A percentile compares a stretch with the other conserved stretches of the same genome.
phyloP scores from a whole-genome alignment of 2,888 invertebrate genomes.

The Drosophila aldrichi region DNA sequence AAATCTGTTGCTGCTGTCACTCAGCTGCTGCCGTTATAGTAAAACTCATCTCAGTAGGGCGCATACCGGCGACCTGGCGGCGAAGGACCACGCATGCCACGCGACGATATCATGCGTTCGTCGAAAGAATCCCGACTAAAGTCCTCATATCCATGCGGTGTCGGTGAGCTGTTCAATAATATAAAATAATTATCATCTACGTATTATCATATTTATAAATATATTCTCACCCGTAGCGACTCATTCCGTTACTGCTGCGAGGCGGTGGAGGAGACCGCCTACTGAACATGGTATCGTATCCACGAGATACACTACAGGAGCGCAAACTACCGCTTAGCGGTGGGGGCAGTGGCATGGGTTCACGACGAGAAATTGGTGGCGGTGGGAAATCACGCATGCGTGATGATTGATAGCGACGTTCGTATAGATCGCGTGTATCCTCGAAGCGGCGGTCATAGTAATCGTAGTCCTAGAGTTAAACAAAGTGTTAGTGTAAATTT shows the following conservation, averaged over 20 bases:
- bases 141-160: constrained; percentile 91
- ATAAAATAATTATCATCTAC: background rate
- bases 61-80: constrained; percentile 94
- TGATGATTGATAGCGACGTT: constrained; percentile 90
- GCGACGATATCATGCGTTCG: constrained; percentile 88
- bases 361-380: constrained; percentile 90
- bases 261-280: constrained; percentile 90
- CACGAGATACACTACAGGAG: constrained; percentile 86
- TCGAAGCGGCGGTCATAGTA: constrained; percentile 94
- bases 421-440: constrained; percentile 92
- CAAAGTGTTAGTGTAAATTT: constrained; percentile 15
- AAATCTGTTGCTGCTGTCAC: constrained; percentile 47
- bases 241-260: constrained; percentile 84
- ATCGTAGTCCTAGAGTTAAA: constrained; percentile 86
- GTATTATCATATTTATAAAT: background rate
- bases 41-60: constrained; percentile 89
- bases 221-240: constrained; percentile 83
- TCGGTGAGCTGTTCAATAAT: constrained; percentile 59
- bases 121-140: constrained; percentile 95
- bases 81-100: constrained; percentile 91
- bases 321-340: constrained; percentile 87
- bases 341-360: constrained; percentile 92
- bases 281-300: constrained; percentile 93
- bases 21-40: constrained; percentile 75
- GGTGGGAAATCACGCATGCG: constrained; percentile 87